These are phyloP conservation scores for Acyrthosiphon pisum DNA, from an alignment of 1,140 invertebrate genomes.

Conservation along the genomic window DNA sequence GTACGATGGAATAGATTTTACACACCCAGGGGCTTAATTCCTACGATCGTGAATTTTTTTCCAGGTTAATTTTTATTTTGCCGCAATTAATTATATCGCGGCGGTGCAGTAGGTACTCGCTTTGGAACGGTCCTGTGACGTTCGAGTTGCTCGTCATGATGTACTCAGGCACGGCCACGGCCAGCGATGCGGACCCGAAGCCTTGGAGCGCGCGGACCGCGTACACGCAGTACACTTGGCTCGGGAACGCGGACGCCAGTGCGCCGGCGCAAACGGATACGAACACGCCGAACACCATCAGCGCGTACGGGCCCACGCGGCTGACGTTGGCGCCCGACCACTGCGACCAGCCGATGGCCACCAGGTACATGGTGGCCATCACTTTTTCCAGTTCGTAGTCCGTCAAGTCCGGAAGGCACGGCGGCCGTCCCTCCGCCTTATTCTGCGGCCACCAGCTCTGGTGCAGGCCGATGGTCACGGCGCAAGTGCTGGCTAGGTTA, in stretches of 20 bases:
- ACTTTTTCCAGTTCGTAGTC: background rate
- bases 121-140: background rate
- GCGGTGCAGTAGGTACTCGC: background rate
- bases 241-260: background rate
- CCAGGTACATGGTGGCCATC: background rate
- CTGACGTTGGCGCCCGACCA: background rate
- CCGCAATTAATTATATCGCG: background rate
- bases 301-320: background rate
- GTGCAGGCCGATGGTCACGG: background rate
- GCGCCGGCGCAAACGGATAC: background rate
- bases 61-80: background rate
- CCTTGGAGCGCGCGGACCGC: background rate
- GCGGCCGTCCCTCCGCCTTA: background rate
- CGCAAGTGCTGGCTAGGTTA: background rate
- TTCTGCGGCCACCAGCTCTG: background rate
- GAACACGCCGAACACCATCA: background rate
- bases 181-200: constrained; percentile 12
- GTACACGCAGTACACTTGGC: background rate
- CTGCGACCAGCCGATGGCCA: constrained; percentile 1
- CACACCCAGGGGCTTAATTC: too few species aligned
- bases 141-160: background rate
- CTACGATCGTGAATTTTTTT: background rate
- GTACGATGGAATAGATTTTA: background rate
- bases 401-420: background rate
- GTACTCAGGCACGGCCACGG: constrained; percentile 22